Evolutionary conservation across 2,113 vertebrate species (phyloP), one percentile per base, ranked within the genome.

Genomic region (Neogobius melanostomus): DNA sequence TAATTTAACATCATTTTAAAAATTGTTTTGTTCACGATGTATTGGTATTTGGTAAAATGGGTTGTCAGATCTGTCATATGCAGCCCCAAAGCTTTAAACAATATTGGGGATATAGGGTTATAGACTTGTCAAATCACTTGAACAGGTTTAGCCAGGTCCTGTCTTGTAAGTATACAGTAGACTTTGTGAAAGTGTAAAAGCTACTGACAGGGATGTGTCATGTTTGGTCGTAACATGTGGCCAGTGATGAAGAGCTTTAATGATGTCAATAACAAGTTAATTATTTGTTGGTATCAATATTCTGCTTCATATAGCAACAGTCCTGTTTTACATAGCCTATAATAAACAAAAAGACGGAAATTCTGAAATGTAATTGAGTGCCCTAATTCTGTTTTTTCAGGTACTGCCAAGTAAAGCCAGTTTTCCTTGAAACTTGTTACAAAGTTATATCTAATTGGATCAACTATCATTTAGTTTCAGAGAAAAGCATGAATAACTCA

Each of bases 391-490:
- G 4, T 66, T 47, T 83, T 83, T 71, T 48, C 69, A 71, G 54
- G 56, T 53, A 62, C 21, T 36, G 8, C 53, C 72, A 84, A 77
- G 78, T 82, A 80, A 70, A 51, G 77, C 65, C 43, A 75, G 46
- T 85, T 75, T 61, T 12, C 43, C 61, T 6, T 46, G 57, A 49
- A 28, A 51, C 54, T 8, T 74, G 54, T 84, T 44, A 78, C 47
- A 61, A 17, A 79, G 48, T 84, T 79, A 72, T 3, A 15, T 53
- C 28, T 80, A 82, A 87, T 83, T 36, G 76, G 8, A 84, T 82
- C 53, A 56, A 6, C 56, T 57, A 6, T 68, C 9, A 60, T 16
- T 68, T 65, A n/a, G 48, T 8, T 61, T 21, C 28, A 47, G 42
- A 64, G 10, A n/a, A 52, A 65, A 65, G 43, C 0, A 36, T 16